Conservation (phyloP, 64 coral and sea anemone genomes). For the Dendrophyllia cribrosa region DNA sequence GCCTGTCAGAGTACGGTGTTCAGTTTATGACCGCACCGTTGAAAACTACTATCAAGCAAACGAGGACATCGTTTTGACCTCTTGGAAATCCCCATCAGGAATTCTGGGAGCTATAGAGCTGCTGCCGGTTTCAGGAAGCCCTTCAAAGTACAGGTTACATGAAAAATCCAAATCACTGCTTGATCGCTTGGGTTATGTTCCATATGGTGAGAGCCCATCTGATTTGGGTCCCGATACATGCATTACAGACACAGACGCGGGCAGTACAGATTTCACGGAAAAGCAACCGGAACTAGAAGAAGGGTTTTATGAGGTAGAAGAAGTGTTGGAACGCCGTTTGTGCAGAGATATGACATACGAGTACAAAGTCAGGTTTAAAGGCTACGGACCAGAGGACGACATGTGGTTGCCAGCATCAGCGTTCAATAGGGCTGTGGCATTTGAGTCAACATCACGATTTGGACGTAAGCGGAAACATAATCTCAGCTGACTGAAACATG, state of each 20-base stretch:
- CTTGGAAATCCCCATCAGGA: slow-evolving; percentile 2
- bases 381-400: slow-evolving; percentile 32
- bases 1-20: not conserved
- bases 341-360: slow-evolving; percentile 23
- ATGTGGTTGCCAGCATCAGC: slow-evolving; percentile 29
- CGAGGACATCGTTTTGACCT: not conserved
- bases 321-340: not conserved
- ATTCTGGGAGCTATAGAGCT: not conserved
- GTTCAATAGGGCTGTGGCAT: slow-evolving; percentile 4
- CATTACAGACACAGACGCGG: too few species aligned
- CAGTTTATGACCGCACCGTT: not conserved
- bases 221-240: too few species aligned
- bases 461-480: slow-evolving; percentile 5
- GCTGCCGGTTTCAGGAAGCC: not conserved
- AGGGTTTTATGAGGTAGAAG: slow-evolving; percentile 24
- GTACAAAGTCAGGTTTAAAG: slow-evolving; percentile 22
- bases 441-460: slow-evolving; percentile 20
- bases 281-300: slow-evolving; percentile 31
- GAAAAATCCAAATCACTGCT: slow-evolving; percentile 5
- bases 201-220: not conserved
- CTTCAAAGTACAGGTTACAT: not conserved
- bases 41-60: not conserved
- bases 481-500: too few species aligned
- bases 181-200: slow-evolving; percentile 2
- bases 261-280: too few species aligned